A percentile compares a stretch with the other conserved stretches of the same genome.
Conservation (phyloP, 23 tunicate species). For the Halocynthia aurantium region DNA sequence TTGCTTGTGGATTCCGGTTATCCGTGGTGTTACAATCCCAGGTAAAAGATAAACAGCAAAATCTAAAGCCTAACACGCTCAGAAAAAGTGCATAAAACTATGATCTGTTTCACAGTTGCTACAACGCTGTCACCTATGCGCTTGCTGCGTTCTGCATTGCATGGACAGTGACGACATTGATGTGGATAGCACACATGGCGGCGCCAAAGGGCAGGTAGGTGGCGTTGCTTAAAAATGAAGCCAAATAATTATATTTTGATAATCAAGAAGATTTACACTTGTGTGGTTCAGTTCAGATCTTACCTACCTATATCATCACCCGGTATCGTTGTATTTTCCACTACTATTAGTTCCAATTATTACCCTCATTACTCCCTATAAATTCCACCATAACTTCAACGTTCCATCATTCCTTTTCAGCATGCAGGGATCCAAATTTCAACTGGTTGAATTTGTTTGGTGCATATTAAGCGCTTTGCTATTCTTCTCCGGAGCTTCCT, state of each 20-base stretch:
- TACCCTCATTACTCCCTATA: no score
- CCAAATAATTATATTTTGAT: no score
- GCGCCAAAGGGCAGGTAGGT: constrained; percentile 48
- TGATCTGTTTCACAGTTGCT: constrained; percentile 11
- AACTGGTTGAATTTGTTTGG: constrained; percentile 53
- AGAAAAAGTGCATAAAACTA: background rate
- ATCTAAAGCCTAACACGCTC: background rate
- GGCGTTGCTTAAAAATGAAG: no score
- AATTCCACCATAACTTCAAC: no score
- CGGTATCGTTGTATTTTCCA: no score
- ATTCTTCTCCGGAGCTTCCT: constrained; percentile 46
- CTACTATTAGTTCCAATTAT: no score
- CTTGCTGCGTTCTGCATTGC: constrained; percentile 59
- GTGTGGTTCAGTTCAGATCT: no score
- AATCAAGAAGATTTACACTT: no score
- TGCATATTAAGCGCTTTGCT: constrained; percentile 32
- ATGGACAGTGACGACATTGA: constrained; percentile 57
- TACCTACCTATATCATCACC: no score
- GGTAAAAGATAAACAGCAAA: background rate
- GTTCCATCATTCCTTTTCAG: background rate
- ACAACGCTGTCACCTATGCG: constrained; percentile 37
- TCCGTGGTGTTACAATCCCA: background rate
- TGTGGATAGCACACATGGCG: constrained; percentile 44
- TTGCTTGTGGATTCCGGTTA: background rate
- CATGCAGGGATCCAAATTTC: constrained; percentile 2